Evolutionary conservation across 2,797 vertebrate genomes (phyloP).

Genomic region (Coccyzus lansbergi): DNA sequence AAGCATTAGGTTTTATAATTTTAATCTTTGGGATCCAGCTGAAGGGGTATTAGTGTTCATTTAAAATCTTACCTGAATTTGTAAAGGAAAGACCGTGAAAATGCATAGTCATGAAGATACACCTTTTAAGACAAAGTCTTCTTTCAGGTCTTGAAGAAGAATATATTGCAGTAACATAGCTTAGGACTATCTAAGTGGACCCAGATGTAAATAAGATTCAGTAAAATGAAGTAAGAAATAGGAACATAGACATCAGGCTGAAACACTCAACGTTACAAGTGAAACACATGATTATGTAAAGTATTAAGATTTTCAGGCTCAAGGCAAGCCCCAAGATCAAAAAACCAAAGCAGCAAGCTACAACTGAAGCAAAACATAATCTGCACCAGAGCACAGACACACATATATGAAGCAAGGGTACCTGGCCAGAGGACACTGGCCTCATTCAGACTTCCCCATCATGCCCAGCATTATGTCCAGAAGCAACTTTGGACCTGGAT

Average conservation of each 20-base stretch:
- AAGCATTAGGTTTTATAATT: background rate
- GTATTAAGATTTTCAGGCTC: rapidly evolving
- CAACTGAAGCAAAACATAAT: background rate
- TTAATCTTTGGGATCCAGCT: background rate
- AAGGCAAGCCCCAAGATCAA: background rate
- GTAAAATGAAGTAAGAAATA: background rate
- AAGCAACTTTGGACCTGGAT: background rate
- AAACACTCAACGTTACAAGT: background rate
- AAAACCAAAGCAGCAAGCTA: background rate
- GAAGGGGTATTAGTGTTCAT: background rate
- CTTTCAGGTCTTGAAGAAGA: background rate
- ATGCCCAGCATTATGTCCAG: background rate
- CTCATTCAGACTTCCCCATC: background rate
- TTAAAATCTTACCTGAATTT: background rate
- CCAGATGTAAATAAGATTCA: background rate
- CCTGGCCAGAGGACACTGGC: rapidly evolving
- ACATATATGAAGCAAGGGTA: rapidly evolving
- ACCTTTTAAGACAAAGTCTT: background rate
- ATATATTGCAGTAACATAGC: background rate
- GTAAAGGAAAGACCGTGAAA: background rate
- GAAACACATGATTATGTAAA: background rate
- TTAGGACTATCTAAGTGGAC: background rate
- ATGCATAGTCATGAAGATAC: background rate
- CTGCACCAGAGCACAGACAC: rapidly evolving
- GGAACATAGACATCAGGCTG: background rate